Evolutionary conservation across 2,113 vertebrate species (phyloP), one percentile per base, ranked within the genome.

Genomic region (Jacana jacana): DNA sequence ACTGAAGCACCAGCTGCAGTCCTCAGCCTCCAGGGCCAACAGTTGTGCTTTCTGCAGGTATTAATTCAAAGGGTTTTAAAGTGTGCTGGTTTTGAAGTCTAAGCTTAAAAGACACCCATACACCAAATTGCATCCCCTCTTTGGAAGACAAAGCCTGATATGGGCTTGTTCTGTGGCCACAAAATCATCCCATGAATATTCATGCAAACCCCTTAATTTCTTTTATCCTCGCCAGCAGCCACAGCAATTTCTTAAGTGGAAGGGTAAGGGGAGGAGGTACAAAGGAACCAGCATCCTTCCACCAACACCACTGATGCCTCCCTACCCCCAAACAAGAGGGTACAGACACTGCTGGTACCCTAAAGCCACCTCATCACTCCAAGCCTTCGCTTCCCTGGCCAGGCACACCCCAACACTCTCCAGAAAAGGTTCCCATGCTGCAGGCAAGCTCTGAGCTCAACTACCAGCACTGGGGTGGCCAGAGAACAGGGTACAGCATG

Each of bases 61-160:
- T 69, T 79, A 61, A 87, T 91, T 94, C 94, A 96, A 97, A 97
- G 78, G 42, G 64, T 2, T 57, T 91, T 95, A 49, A 90, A 94
- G 33, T 3, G 37, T 18, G 31, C 69, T 86, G 86, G 92, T 93
- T 96, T 94, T 95, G 95, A 96, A 94, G 92, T 93, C 70, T 83
- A 46, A 78, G 82, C 82, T 91, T 91, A 46, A 90, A 91, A 94
- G 72, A 71, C 78, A 87, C 71, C 80, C 94, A 86, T 93, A 64
- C 19, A 71, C n/a, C 51, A 80, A 78, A 95, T 1, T 89, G 63
- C 83, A 91, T 71, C 80, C 88, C 89, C 89, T 91, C 77, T 89
- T 93, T 80, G 54, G 61, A 58, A 96, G 90, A 80, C 91, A 96
- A 96, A 88, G 92, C 58, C n/a, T 12, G 46, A 92, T 78, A 39